Evolutionary conservation across 2,888 invertebrate species (phyloP), one percentile per base, ranked within the genome.

Genomic region (Chaetoderma sp.): DNA sequence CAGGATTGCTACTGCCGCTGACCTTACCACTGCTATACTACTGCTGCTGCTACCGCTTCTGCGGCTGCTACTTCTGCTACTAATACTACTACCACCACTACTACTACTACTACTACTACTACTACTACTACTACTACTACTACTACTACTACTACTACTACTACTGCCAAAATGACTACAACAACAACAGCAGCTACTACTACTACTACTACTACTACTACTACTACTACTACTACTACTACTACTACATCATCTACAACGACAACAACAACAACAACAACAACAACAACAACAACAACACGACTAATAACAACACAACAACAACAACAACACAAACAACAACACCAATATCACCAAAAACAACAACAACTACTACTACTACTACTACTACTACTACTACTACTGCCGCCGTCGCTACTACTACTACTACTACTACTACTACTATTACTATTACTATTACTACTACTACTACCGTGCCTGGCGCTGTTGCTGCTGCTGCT

Each of bases 391-490:
- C 49, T 13, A 16, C 23, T 16, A 13, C 55, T 54, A 10, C 55
- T 54, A 13, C 25, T 60, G 21, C 39, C 60, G 13, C 60, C 25
- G 21, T 28, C 60, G 21, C 30, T 60, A 28, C 60, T 61, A 28
- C 60, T 60, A 28, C 59, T 61, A 28, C 60, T 60, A 23, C 60
- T 60, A 28, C 60, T 60, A n/a, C 60, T 60, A 28, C 60, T 60
- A n/a, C 60, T 60, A 28, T 59, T 60, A n/a, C 60, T 60, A 28
- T 59, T 60, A n/a, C 60, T 60, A 28, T 59, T 60, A n/a, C 60
- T 60, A n/a, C 60, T 60, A n/a, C 60, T 60, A 28, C 60, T 60
- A 21, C 60, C 60, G 58, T n/a, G 10, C 10, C 39, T 39, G n/a
- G 13, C n/a, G 13, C 23, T 21, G 13, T 18, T 28, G 16, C n/a